phyloP scores from a whole-genome alignment of 2,797 vertebrate genomes.

The Tolypeutes matacus region DNA sequence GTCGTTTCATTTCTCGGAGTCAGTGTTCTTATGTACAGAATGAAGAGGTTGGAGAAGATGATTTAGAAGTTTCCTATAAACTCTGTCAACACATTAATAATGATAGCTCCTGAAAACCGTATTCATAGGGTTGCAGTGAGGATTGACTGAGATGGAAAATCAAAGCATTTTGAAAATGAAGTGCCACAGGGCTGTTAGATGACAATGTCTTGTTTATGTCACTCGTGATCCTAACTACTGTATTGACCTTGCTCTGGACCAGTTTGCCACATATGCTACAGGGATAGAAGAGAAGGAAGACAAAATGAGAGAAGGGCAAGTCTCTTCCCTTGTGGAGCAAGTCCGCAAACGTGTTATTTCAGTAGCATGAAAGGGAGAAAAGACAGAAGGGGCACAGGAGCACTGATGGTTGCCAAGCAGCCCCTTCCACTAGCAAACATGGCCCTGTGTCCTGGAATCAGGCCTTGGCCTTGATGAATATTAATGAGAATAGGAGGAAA shows the following conservation, averaged over 20 bases:
- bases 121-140: neutral
- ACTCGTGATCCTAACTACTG: neutral
- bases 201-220: neutral
- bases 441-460: neutral
- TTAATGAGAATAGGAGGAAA: neutral
- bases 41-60: neutral
- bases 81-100: neutral
- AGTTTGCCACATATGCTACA: neutral
- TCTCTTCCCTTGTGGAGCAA: neutral
- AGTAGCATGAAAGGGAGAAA: neutral
- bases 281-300: neutral
- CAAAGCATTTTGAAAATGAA: conserved; percentile 24
- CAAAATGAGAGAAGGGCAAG: neutral
- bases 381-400: neutral
- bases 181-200: neutral
- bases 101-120: neutral
- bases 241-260: neutral
- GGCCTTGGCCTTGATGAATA: neutral
- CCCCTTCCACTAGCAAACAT: neutral
- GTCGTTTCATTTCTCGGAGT: neutral
- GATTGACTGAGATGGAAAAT: neutral
- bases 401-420: neutral
- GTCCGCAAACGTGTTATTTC: neutral
- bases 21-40: neutral
- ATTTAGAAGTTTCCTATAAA: neutral